phyloP scores from a whole-genome alignment of 2,888 invertebrate genomes.

The Tethea ocularis region DNA sequence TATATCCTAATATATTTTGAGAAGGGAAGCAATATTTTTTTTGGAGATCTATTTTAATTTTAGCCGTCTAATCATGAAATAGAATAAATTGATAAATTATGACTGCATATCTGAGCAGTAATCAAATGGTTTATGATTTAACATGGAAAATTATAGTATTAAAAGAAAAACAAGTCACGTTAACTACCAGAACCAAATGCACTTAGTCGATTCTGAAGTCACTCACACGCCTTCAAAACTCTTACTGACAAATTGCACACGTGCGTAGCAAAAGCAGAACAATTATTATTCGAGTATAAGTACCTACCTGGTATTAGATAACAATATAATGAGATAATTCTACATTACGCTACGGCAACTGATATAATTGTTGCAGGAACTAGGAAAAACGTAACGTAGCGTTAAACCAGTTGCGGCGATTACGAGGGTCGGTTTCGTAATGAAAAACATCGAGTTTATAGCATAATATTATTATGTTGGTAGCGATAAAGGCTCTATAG shows the following conservation, averaged over 20 bases:
- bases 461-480: neutral
- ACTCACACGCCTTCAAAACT: neutral
- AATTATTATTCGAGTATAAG: neutral
- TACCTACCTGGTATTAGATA: conserved; percentile 9
- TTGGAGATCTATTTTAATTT: no score
- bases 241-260: neutral
- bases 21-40: no score
- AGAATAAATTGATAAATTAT: no score
- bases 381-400: conserved; percentile 4
- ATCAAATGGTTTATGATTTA: no score
- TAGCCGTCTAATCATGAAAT: no score
- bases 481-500: no score
- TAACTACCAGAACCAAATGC: no score
- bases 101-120: no score
- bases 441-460: neutral
- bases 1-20: no score
- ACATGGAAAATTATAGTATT: no score
- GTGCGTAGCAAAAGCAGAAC: neutral
- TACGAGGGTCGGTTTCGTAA: neutral
- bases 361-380: conserved; percentile 3
- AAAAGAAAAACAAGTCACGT: no score
- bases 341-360: neutral
- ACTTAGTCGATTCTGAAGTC: neutral
- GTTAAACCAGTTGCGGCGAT: neutral
- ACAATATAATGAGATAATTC: neutral